Conservation (phyloP, 2,113 vertebrate species). For the Thalassarche chlororhynchos region DNA sequence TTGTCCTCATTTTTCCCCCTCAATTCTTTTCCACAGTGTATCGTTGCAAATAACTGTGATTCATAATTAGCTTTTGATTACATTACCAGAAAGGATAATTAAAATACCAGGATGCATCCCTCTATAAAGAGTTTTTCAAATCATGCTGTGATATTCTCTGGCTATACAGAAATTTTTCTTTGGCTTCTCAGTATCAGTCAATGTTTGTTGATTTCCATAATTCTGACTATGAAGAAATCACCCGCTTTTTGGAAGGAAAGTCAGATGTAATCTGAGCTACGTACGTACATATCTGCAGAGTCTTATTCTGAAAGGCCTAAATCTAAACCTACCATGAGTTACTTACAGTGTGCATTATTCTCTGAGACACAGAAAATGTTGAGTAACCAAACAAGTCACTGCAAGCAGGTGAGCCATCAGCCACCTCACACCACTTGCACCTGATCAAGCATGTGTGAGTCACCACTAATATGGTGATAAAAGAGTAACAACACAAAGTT, state of each 20-base stretch:
- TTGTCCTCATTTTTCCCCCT: neutral
- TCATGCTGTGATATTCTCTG: neutral
- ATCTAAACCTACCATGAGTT: neutral
- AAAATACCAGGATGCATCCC: neutral
- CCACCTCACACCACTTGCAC: neutral
- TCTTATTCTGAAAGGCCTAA: neutral
- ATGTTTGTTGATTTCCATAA: neutral
- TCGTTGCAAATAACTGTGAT: neutral
- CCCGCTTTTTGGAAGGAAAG: neutral
- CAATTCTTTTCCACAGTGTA: neutral
- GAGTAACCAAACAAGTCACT: neutral
- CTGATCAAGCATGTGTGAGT: neutral
- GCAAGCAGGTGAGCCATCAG: neutral
- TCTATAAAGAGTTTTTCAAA: neutral
- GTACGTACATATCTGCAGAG: rapidly evolving
- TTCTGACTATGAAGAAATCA: neutral
- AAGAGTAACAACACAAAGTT: neutral
- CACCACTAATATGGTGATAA: neutral
- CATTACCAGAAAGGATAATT: conserved; percentile 29
- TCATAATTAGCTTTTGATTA: conserved; percentile 50
- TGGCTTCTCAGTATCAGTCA: neutral
- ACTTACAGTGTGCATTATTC: neutral
- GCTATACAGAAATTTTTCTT: neutral
- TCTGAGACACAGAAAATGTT: neutral
- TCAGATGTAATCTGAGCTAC: neutral